Base-by-base conservation (phyloP, 2,113 vertebrate species). In the Passerina amoena region DNA sequence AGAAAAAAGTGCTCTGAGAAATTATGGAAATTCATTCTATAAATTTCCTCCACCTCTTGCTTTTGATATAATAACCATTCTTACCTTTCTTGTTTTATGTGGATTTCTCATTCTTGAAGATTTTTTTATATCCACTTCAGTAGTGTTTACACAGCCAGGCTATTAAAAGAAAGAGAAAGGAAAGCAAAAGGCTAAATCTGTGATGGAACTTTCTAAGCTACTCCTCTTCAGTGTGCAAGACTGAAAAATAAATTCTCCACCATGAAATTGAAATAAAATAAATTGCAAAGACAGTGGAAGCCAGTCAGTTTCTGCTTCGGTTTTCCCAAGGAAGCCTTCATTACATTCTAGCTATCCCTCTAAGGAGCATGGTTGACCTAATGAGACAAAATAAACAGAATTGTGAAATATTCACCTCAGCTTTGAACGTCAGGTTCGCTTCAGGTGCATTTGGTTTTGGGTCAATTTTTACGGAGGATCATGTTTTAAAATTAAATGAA, bases 101-200 rank as follows among this genome's bases (percentile, higher is more conserved):
- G 99, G 99, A 90, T 99, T 99, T 98, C 98, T 99, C 99, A 99
- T 99, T 98, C 99, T 98, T 94, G 99, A 99, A 51, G 99, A 99
- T 92, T 99, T 99, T 98, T 99, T 99, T 95, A 99, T 99, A 98
- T 99, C 99, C 87, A 99, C 99, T 98, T 99, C 99, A 53, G 99
- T 99, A 50, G 99, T 99, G 95, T 99, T 99, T 96, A 99, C 99
- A 97, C 99, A 99, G 86, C 99, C 99, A 93, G 99, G 99, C 99
- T 99, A 84, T 93, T 90, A 94, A 93, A 93, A 92, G 53, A 47
- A 71, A 94, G 73, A 89, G 80, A 85, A 66, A 59, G 68, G 64
- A 47, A 93, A 73, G 85, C 31, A 70, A 37, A 70, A 73, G 40
- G 40, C 37, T 94, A 61, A 96, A 86, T 59, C 51, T 76, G 40